phyloP scores from a whole-genome alignment of 1,140 invertebrate genomes.

The Zaprionus davidi region DNA sequence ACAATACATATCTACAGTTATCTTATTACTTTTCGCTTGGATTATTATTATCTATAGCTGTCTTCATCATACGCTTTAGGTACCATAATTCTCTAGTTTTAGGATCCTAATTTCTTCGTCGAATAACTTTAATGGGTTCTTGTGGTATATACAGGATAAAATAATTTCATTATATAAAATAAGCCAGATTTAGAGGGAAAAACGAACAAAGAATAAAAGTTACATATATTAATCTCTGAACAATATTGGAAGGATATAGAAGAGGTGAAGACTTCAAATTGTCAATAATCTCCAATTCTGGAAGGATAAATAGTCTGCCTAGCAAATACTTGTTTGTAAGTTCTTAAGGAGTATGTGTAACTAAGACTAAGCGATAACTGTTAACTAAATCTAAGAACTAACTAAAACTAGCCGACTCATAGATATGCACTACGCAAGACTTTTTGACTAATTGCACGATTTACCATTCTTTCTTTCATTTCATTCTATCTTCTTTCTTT shows the following conservation, averaged over 20 bases:
- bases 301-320: slow-evolving; percentile 23
- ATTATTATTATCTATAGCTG: slow-evolving; percentile 54
- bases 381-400: slow-evolving; percentile 28
- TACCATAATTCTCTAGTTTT: slow-evolving; percentile 72
- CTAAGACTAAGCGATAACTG: slow-evolving; percentile 27
- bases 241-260: slow-evolving; percentile 8
- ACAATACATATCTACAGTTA: slow-evolving; percentile 80
- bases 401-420: slow-evolving; percentile 57
- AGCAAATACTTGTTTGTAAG: slow-evolving; percentile 7
- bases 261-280: slow-evolving; percentile 2
- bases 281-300: slow-evolving; percentile 19
- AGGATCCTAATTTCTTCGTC: slow-evolving; percentile 55
- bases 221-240: slow-evolving; percentile 6
- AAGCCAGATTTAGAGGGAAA: slow-evolving; percentile 1
- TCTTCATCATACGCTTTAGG: slow-evolving; percentile 62
- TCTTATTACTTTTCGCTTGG: slow-evolving; percentile 51
- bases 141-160: slow-evolving; percentile 73
- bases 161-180: slow-evolving; percentile 5
- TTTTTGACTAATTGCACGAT: slow-evolving; percentile 79
- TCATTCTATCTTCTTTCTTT: slow-evolving; percentile 16
- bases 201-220: slow-evolving; percentile 2
- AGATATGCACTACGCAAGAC: slow-evolving; percentile 70
- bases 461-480: slow-evolving; percentile 35
- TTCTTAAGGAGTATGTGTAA: slow-evolving; percentile 11
- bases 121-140: slow-evolving; percentile 33